A percentile compares a stretch with the other conserved stretches of the same genome.
phyloP scores from a whole-genome alignment of 2,113 vertebrate species.

The Pseudorhombus dupliciocellatus region DNA sequence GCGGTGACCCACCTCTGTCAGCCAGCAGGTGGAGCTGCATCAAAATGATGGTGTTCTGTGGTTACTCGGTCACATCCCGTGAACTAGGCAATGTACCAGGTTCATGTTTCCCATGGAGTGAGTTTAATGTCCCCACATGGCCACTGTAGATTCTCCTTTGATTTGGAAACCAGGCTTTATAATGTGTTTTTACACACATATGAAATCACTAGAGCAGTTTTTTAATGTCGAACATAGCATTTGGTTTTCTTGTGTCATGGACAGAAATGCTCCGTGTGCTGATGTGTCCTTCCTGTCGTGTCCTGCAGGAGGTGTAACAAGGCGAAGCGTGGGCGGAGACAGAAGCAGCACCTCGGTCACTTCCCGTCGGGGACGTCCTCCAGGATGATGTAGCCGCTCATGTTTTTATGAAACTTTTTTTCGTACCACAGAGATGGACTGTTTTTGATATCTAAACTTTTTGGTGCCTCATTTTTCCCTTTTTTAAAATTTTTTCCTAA shows the following conservation, averaged over 20 bases:
- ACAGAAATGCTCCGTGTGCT: neutral
- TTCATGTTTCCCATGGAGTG: no score
- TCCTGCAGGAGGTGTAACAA: constrained; percentile 93
- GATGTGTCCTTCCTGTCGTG: constrained; percentile 25
- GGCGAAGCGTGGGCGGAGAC: constrained; percentile 93
- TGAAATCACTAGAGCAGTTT: no score
- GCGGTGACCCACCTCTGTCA: no score
- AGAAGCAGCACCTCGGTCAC: constrained; percentile 98
- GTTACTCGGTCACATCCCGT: no score
- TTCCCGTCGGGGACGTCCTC: constrained; percentile 95
- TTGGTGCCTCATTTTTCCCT: constrained; percentile 61
- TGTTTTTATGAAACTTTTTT: constrained; percentile 67
- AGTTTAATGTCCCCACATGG: no score
- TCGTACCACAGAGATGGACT: constrained; percentile 68
- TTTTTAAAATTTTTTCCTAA: neutral
- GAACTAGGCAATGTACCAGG: no score
- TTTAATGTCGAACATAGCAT: no score
- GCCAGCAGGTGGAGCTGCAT: neutral
- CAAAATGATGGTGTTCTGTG: no score
- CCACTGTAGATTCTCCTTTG: no score
- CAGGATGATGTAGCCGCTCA: constrained; percentile 91
- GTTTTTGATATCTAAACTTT: constrained; percentile 68
- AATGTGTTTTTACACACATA: no score
- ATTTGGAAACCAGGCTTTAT: no score
- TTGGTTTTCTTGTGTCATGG: no score